Base-by-base conservation (phyloP, 2,888 invertebrate species). In the Chirona hameri region DNA sequence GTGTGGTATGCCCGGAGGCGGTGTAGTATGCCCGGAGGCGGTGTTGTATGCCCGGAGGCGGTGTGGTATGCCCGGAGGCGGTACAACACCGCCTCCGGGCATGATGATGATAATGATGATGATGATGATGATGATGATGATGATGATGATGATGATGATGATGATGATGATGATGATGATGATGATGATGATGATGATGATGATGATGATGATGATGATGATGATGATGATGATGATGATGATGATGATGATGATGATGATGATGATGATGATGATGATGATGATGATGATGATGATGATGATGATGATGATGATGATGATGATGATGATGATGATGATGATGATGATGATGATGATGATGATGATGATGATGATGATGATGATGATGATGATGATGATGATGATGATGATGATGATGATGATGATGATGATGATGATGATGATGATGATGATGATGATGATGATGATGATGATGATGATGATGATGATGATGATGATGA, bases 361-460 rank as follows among this genome's bases (percentile, higher is more conserved):
- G 65, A 65, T n/a, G 65, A 65, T n/a, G 65, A 65, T n/a, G 65
- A 65, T n/a, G 65, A 65, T n/a, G 65, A 65, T n/a, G 65, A 65
- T n/a, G 65, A 65, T n/a, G 65, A 65, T n/a, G 65, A 65, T n/a
- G 65, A 65, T 65, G 65, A 65, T 65, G 79, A n/a, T n/a, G n/a
- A 29, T 80, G 80, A n/a, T 80, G 31, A 80, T 31, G 80, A 80
- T 80, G 80, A n/a, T 80, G 80, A n/a, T 80, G 80, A 12, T 80
- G n/a, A 46, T 80, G 27, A 80, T 80, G 80, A 80, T 80, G 31
- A 80, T n/a, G 80, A 80, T n/a, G 80, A n/a, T 80, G 80, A n/a
- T 14, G 80, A 14, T 80, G 80, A 15, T 29, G 14, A 80, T 80
- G n/a, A 65, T 65, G 79, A n/a, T n/a, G n/a, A 29, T 80, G 80